Base-by-base conservation (phyloP, 2,888 invertebrate species). In the Siphlonurus alternatus region DNA sequence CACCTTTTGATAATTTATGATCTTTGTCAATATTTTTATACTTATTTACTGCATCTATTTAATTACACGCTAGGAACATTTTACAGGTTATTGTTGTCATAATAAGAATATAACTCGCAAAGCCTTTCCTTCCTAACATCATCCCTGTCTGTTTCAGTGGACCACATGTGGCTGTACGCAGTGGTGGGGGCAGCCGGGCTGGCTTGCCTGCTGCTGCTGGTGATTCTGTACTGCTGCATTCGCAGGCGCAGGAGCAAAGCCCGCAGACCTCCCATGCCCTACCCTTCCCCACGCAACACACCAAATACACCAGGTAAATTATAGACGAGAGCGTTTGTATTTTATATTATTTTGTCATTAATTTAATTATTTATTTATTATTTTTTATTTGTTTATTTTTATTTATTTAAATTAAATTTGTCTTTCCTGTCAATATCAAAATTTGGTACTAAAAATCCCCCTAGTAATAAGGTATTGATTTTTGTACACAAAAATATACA, bases 131-230 rank as follows among this genome's bases (percentile, higher is more conserved):
- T n/a, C n/a, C n/a, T n/a, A n/a, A n/a, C n/a, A n/a, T n/a, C n/a
- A n/a, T n/a, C n/a, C n/a, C n/a, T 38, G 38, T 10, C 67, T 67
- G 68, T 77, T 77, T 22, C 75, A 84, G 90, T 87, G 65, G 85
- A 88, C 71, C 85, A 87, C 74, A 83, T 91, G 68, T 90, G 89
- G 86, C 81, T 90, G 68, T 90, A 88, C 73, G 87, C 91, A 69
- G 82, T 88, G 25, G 80, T 86, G 64, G 81, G 83, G 59, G 81
- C 86, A 68, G 75, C 80, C 62, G 72, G 78, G 19, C 73, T 82
- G 2, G 73, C 79, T 53, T 73, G 83, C 54, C 71, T 86, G 63
- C 74, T 85, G 53, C 75, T 82, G 19, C 74, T 83, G 53, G 73
- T 80, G 59, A 72, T 80, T 18, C 77, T 82, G 61, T 84, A 85